Evolutionary conservation across 2,797 vertebrate species (phyloP), one percentile per base, ranked within the genome.

Genomic region (Clarias fuscus): DNA sequence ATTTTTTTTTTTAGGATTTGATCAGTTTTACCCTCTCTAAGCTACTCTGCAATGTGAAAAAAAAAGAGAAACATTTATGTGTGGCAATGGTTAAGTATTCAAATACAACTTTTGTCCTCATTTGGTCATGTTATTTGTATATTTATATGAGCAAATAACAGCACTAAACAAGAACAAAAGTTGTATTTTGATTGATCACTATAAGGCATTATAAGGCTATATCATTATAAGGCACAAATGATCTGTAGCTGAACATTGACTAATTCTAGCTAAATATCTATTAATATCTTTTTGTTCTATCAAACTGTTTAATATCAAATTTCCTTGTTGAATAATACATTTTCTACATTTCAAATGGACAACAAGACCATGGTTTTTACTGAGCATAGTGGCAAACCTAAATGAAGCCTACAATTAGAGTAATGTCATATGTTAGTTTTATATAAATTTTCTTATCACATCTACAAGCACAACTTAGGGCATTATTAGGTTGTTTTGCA

Each of bases 401-500:
- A 77, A 59, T 61, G 24, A 27, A 40, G 30, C 33, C 5, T 37
- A 37, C 62, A 40, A n/a, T 13, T 80, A 2, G 18, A 15, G 27
- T 20, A 58, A 43, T 64, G 1, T 62, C 22, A 43, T n/a, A 64
- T 80, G 20, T 61, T 78, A 62, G 2, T 40, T 80, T 80, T n/a
- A 61, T 61, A 78, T 24, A 1, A 22, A 24, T 40, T 80, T 64
- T 1, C 20, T 62, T 11, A 79, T 30, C 56, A 22, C 7, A 30
- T 20, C 7, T 33, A 56, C 75, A 77, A 5, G 18, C 22, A 33
- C 67, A 37, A 77, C 72, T 53, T 37, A 64, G 62, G 30, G 20
- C 53, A 80, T 85, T 77, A 83, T 68, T 73, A 93, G 90, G 72
- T 90, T 90, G 90, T 90, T 93, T 93, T 91, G 91, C 92, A 92